These are phyloP conservation scores for Agrypnus murinus DNA, from an alignment of 2,888 invertebrate genomes.

Conservation along the genomic window DNA sequence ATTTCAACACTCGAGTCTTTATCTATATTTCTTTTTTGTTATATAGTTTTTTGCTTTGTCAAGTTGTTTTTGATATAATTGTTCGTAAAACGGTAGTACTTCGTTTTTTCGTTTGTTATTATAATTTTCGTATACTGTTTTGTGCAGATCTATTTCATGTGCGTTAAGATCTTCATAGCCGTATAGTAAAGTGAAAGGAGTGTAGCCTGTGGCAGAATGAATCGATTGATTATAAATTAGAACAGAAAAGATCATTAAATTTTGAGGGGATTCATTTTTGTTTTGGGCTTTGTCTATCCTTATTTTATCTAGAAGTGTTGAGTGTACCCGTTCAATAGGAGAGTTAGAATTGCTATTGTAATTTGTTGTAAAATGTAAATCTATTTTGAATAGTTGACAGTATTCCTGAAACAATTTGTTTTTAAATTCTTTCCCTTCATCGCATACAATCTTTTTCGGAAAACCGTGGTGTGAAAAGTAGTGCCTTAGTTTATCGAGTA, in stretches of 20 bases:
- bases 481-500: constrained; percentile 45
- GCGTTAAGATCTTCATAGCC: constrained; percentile 36
- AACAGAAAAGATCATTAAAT: constrained; percentile 30
- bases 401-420: constrained; percentile 45
- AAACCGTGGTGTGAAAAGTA: too few species aligned
- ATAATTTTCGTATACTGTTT: constrained; percentile 50
- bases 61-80: too few species aligned
- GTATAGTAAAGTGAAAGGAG: constrained; percentile 33
- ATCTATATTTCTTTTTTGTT: constrained; percentile 36
- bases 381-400: too few species aligned
- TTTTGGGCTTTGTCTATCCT: constrained; percentile 28
- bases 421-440: constrained; percentile 52
- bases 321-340: constrained; percentile 48
- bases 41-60: constrained; percentile 33
- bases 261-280: constrained; percentile 33
- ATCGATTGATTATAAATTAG: constrained; percentile 41
- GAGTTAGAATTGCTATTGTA: constrained; percentile 46
- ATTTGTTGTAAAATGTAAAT: constrained; percentile 42
- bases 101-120: too few species aligned
- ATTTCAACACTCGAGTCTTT: constrained; percentile 40
- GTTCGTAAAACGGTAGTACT: constrained; percentile 37
- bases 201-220: constrained; percentile 45
- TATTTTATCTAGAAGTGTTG: constrained; percentile 41
- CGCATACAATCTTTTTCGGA: too few species aligned
- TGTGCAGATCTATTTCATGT: constrained; percentile 49